These are phyloP conservation scores for Cyprinus carpio DNA, from an alignment of 2,113 vertebrate genomes.

Conservation along the genomic window DNA sequence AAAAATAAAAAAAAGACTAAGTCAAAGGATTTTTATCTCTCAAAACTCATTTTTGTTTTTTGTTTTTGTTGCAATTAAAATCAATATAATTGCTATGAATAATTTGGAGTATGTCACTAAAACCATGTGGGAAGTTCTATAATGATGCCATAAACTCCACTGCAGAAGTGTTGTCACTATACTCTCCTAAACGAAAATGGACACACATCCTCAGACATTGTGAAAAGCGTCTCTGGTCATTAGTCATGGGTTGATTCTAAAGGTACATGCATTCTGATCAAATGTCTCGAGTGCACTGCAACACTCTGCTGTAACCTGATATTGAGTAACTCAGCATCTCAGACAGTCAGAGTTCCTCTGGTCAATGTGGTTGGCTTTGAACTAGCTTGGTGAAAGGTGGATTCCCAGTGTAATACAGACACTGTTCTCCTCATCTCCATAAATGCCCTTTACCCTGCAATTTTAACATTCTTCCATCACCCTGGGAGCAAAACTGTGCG, in stretches of 20 bases:
- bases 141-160: not conserved
- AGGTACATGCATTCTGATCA: not conserved
- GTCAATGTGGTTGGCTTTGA: conserved; percentile 23
- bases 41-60: not conserved
- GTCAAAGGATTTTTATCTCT: not conserved
- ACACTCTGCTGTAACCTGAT: conserved; percentile 8
- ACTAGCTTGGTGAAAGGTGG: conserved; percentile 27
- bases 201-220: not conserved
- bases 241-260: not conserved
- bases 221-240: not conserved
- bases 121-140: not conserved
- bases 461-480: conserved; percentile 24
- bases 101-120: not conserved
- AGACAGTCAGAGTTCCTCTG: not conserved
- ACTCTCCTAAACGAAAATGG: not conserved
- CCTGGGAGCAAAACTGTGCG: not conserved
- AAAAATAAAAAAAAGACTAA: no score
- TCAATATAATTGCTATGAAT: not conserved
- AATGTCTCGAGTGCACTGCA: not conserved
- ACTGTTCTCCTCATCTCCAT: conserved; percentile 1
- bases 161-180: not conserved
- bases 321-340: conserved; percentile 38
- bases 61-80: not conserved
- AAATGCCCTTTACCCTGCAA: conserved; percentile 32
- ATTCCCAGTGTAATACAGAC: not conserved